Percentiles rank a stretch among this genome's conserved stretches.
Evolutionary conservation across 2,113 vertebrate genomes (phyloP).

Genomic region (Pseudois nayaur): DNA sequence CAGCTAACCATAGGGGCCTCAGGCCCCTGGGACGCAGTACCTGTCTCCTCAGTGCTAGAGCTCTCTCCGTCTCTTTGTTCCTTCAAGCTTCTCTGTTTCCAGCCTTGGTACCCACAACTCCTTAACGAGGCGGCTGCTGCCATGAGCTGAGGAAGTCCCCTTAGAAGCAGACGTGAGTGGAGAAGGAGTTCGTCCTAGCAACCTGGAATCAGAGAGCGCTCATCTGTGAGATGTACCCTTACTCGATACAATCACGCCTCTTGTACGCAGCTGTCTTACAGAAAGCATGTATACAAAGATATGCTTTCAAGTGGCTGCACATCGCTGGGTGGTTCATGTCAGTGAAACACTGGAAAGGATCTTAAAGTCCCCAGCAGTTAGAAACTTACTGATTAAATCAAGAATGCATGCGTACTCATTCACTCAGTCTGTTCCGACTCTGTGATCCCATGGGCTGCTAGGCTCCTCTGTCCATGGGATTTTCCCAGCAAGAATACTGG

Average conservation of each 20-base stretch:
- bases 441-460: neutral
- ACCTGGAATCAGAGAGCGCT: neutral
- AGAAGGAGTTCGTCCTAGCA: neutral
- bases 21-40: neutral
- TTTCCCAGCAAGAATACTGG: neutral
- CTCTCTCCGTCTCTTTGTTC: too few relatives aligned
- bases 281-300: neutral
- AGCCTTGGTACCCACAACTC: accelerated
- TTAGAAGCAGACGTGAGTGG: neutral
- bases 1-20: neutral
- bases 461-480: neutral
- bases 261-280: too few relatives aligned
- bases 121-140: neutral
- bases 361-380: neutral
- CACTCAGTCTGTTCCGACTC: neutral
- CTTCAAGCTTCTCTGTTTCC: neutral
- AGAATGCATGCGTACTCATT: neutral
- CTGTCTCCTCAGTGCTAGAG: too few relatives aligned
- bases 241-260: neutral
- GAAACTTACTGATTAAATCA: neutral
- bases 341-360: neutral
- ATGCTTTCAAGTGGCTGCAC: accelerated
- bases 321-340: neutral
- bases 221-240: neutral
- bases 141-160: neutral